Evolutionary conservation across 1,140 invertebrate genomes (phyloP).

Genomic region (Campoletis sonorensis): DNA sequence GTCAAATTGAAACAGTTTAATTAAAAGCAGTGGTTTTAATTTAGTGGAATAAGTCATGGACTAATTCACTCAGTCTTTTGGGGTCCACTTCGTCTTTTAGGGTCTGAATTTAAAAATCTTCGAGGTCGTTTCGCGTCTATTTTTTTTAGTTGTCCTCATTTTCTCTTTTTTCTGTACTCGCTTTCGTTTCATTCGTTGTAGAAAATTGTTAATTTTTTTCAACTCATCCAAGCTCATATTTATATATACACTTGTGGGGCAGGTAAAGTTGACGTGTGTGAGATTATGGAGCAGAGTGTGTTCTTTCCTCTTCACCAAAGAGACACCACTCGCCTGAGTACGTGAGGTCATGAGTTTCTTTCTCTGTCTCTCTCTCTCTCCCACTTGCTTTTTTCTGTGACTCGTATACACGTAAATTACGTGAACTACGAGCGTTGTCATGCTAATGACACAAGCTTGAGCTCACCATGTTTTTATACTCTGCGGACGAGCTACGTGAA

Average conservation of each 20-base stretch:
- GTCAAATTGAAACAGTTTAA: no score
- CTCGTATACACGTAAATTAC: not conserved
- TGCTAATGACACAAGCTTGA: slow-evolving; percentile 10
- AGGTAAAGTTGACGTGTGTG: not conserved
- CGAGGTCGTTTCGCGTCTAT: no score
- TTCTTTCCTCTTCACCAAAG: slow-evolving; percentile 4
- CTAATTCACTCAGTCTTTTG: no score
- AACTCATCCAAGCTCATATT: not conserved
- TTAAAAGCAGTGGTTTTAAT: no score
- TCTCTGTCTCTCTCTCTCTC: not conserved
- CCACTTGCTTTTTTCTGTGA: not conserved
- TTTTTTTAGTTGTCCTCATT: no score
- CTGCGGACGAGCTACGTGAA: not conserved
- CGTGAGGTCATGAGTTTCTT: not conserved
- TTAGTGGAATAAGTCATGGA: no score
- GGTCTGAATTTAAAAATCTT: no score
- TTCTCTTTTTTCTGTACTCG: no score
- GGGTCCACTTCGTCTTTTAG: no score
- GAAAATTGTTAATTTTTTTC: not conserved
- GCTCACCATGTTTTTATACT: not conserved
- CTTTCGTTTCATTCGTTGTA: no score
- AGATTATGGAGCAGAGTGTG: not conserved
- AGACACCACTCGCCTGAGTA: slow-evolving; percentile 10
- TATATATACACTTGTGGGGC: not conserved
- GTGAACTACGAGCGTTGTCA: not conserved